These are phyloP conservation scores for Aphidius colemani DNA, from an alignment of 2,888 invertebrate genomes.

Conservation along the genomic window DNA sequence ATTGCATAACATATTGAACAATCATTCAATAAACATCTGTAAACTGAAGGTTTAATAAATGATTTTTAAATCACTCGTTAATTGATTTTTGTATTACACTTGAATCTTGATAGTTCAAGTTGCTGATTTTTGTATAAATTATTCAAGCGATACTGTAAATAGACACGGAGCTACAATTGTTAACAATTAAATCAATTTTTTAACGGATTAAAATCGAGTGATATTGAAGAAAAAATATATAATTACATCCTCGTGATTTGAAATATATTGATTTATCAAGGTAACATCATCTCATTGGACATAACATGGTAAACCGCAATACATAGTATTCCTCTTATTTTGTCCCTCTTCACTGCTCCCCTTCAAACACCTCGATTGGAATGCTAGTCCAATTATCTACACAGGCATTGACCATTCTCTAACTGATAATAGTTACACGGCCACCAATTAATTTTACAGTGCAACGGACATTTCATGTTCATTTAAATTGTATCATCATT, in stretches of 20 bases:
- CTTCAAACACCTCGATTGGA: conserved; percentile 41
- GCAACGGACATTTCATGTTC: no score
- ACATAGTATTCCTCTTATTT: conserved; percentile 23
- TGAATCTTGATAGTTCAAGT: no score
- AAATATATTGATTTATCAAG: conserved; percentile 32
- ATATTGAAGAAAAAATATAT: conserved; percentile 11
- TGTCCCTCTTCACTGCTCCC: not conserved
- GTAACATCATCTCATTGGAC: conserved; percentile 30
- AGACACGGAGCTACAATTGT: no score
- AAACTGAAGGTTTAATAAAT: no score
- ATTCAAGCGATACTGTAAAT: no score
- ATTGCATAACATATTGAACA: no score
- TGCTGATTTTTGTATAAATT: no score
- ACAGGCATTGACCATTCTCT: conserved; percentile 37
- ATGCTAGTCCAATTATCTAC: conserved; percentile 37
- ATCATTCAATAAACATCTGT: no score
- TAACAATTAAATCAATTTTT: not conserved
- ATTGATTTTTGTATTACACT: no score
- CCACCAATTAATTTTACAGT: conserved; percentile 43
- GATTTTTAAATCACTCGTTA: no score
- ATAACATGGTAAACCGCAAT: conserved; percentile 37
- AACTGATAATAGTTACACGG: conserved; percentile 35
- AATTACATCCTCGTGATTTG: not conserved
- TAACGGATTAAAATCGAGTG: conserved; percentile 6
- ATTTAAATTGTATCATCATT: no score